Conservation (phyloP, 2,797 vertebrate genomes). For the Pangasius djambal region DNA sequence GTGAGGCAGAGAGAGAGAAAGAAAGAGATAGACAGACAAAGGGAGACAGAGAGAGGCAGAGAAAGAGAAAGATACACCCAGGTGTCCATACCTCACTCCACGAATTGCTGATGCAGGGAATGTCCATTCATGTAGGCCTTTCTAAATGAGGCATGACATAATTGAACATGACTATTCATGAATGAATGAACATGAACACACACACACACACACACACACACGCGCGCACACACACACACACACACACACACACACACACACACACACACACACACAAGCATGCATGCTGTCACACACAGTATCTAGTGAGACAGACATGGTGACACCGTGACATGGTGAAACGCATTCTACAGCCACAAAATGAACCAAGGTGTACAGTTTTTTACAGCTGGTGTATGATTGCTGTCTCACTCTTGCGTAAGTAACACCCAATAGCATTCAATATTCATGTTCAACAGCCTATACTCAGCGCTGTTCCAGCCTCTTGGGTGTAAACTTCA, state of each 20-base stretch:
- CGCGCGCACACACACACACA: not conserved
- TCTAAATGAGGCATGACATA: slow-evolving; percentile 69
- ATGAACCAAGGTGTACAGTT: not conserved
- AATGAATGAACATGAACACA: slow-evolving; percentile 7
- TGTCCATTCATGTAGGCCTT: slow-evolving; percentile 82
- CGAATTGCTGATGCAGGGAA: slow-evolving; percentile 81
- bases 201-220: slow-evolving; percentile 15
- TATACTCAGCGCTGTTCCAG: not conserved
- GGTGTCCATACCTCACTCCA: slow-evolving; percentile 81
- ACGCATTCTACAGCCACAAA: not conserved
- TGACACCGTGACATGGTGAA: not conserved
- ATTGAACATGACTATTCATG: slow-evolving; percentile 5
- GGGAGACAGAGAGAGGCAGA: not conserved
- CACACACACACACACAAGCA: not conserved
- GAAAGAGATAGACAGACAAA: not conserved
- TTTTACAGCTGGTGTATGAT: not conserved
- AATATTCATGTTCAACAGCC: slow-evolving; percentile 1
- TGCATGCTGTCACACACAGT: not conserved
- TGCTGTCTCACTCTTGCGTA: not conserved
- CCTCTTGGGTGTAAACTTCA: slow-evolving; percentile 25
- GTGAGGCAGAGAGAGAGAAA: not conserved
- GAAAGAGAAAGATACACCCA: not conserved
- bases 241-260: slow-evolving; percentile 17
- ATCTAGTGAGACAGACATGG: not conserved
- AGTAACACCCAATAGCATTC: not conserved